A percentile compares a stretch with the other conserved stretches of the same genome.
phyloP scores from a whole-genome alignment of 37 sponge, comb jelly and placozoan genomes.

The Chondrosia reniformis region DNA sequence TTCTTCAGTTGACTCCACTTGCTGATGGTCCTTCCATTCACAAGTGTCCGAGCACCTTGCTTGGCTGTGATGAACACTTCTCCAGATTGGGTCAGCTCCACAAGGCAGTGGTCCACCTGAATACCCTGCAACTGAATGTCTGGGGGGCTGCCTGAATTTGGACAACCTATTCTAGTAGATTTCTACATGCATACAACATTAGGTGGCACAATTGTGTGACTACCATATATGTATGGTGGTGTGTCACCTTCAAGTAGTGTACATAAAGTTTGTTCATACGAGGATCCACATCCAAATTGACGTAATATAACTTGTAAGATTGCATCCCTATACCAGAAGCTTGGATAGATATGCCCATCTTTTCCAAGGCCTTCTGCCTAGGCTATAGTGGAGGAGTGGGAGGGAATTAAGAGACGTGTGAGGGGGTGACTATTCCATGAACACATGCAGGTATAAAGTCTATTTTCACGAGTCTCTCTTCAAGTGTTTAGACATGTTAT shows the following conservation, averaged over 20 bases:
- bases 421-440: too few relatives aligned
- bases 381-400: too few relatives aligned
- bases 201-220: too few relatives aligned
- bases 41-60: constrained; percentile 65
- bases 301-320: constrained; percentile 88
- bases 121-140: constrained; percentile 92
- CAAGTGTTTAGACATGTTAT: too few relatives aligned
- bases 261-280: constrained; percentile 79
- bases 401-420: too few relatives aligned
- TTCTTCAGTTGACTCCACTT: constrained; percentile 69
- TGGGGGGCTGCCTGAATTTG: constrained; percentile 51
- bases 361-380: constrained; percentile 84
- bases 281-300: constrained; percentile 98
- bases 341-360: constrained; percentile 98
- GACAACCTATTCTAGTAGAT: constrained; percentile 81
- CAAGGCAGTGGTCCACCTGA: constrained; percentile 79
- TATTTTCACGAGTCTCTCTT: too few relatives aligned
- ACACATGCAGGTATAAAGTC: too few relatives aligned
- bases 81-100: constrained; percentile 64
- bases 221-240: too few relatives aligned
- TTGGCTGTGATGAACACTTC: constrained; percentile 79
- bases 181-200: too few relatives aligned
- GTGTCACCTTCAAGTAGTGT: constrained; percentile 18
- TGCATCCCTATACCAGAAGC: constrained; percentile 86
- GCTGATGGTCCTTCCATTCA: constrained; percentile 77